Evolutionary conservation across 2,888 invertebrate species (phyloP).

Genomic region (Limnephilus marmoratus): DNA sequence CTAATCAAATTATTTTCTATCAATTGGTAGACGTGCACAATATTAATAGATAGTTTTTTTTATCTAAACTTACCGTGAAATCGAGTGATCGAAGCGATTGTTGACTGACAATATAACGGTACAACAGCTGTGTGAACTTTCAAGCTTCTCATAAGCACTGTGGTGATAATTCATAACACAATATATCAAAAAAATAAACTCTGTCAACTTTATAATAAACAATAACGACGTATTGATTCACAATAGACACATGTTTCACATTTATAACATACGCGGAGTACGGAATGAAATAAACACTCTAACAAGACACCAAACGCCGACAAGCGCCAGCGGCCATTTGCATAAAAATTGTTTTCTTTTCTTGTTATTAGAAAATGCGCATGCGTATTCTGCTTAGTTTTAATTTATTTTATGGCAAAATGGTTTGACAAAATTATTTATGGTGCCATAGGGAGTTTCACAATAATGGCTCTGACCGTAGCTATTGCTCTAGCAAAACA

Average conservation of each 20-base stretch:
- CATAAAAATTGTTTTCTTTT: constrained; percentile 53
- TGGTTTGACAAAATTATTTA: too few species aligned
- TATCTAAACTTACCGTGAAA: constrained; percentile 41
- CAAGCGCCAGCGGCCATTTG: constrained; percentile 54
- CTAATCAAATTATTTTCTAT: neutral
- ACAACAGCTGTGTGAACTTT: constrained; percentile 61
- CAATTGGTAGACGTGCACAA: neutral
- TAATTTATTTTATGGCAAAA: constrained; percentile 3
- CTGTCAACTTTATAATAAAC: constrained; percentile 18
- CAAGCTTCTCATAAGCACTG: constrained; percentile 45
- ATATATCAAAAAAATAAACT: constrained; percentile 18
- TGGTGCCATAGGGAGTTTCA: too few species aligned
- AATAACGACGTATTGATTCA: constrained; percentile 41
- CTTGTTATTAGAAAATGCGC: constrained; percentile 20
- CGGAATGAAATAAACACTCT: neutral
- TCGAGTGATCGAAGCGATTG: constrained; percentile 41
- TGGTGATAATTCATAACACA: constrained; percentile 29
- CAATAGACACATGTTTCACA: constrained; percentile 26
- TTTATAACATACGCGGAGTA: constrained; percentile 34
- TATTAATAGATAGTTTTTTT: neutral
- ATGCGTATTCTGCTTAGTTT: constrained; percentile 17
- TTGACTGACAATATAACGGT: constrained; percentile 58
- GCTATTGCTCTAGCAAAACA: neutral
- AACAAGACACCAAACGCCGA: constrained; percentile 14
- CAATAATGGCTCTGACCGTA: neutral